phyloP scores from a whole-genome alignment of 2,797 vertebrate species.

The Epinephelus awoara region DNA sequence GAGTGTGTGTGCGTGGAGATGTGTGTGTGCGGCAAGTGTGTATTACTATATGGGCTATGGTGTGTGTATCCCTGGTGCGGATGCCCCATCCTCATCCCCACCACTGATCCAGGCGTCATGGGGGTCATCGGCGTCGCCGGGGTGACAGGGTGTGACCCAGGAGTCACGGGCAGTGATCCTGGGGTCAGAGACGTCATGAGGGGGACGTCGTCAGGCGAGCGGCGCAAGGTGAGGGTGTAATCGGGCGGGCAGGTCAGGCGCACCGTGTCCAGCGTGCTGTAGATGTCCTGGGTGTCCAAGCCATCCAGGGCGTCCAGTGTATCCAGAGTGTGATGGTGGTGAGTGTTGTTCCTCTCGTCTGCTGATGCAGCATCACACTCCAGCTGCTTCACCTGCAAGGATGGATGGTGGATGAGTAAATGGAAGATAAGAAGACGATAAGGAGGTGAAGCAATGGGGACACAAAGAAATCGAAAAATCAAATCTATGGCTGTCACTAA shows the following conservation, averaged over 20 bases:
- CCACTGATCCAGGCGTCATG: slow-evolving; percentile 96
- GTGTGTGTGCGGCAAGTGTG: slow-evolving; percentile 93
- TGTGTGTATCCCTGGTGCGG: slow-evolving; percentile 95
- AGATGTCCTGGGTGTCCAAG: slow-evolving; percentile 85
- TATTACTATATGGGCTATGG: slow-evolving; percentile 94
- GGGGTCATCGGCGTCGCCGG: slow-evolving; percentile 89
- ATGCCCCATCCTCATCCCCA: slow-evolving; percentile 90
- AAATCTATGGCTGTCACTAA: neutral
- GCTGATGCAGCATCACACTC: slow-evolving; percentile 90
- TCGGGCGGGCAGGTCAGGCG: slow-evolving; percentile 95
- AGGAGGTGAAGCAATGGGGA: neutral
- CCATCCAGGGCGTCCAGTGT: slow-evolving; percentile 83
- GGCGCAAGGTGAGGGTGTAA: slow-evolving; percentile 94
- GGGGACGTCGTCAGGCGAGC: slow-evolving; percentile 94
- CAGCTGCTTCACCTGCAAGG: slow-evolving; percentile 91
- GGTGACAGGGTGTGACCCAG: slow-evolving; percentile 82
- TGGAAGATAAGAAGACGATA: neutral
- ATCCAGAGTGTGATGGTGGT: slow-evolving; percentile 83
- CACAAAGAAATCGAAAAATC: neutral
- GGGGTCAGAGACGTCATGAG: slow-evolving; percentile 95
- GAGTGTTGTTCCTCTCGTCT: slow-evolving; percentile 80
- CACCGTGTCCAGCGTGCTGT: slow-evolving; percentile 87
- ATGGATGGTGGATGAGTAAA: neutral
- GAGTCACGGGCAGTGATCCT: slow-evolving; percentile 81
- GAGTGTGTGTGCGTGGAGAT: slow-evolving; percentile 95